Percentiles rank a stretch among this genome's conserved stretches.
Conservation (phyloP, 2,888 invertebrate genomes). For the Andricus curvator region DNA sequence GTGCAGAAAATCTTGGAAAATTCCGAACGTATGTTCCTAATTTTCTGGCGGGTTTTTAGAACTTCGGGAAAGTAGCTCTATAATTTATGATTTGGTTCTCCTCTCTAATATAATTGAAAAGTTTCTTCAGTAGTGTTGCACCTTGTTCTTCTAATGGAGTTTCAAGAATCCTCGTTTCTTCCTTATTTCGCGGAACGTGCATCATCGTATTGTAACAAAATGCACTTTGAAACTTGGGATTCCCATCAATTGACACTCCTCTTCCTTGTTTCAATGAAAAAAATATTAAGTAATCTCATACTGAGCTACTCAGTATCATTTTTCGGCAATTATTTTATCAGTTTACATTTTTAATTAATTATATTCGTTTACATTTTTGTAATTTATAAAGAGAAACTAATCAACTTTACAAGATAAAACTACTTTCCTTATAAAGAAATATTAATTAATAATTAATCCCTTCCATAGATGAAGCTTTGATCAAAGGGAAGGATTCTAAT, state of each 20-base stretch:
- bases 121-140: slow-evolving; percentile 19
- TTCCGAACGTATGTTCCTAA: background rate
- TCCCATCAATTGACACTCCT: background rate
- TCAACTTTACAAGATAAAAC: background rate
- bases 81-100: slow-evolving; percentile 34
- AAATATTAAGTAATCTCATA: background rate
- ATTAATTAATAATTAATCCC: background rate
- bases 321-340: background rate
- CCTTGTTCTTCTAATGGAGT: slow-evolving; percentile 31
- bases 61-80: slow-evolving; percentile 19
- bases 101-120: slow-evolving; percentile 33
- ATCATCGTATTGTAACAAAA: slow-evolving; percentile 19
- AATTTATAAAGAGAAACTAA: background rate
- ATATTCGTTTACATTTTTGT: background rate
- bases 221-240: slow-evolving; percentile 32
- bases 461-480: background rate
- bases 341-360: background rate
- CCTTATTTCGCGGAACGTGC: slow-evolving; percentile 13
- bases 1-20: background rate
- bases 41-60: slow-evolving; percentile 5
- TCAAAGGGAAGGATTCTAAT: slow-evolving; percentile 32
- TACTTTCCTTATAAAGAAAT: background rate
- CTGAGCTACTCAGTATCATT: background rate
- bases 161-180: slow-evolving; percentile 23
- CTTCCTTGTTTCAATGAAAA: background rate